phyloP scores from a whole-genome alignment of 2,113 vertebrate species.

The Nesogale talazaci region DNA sequence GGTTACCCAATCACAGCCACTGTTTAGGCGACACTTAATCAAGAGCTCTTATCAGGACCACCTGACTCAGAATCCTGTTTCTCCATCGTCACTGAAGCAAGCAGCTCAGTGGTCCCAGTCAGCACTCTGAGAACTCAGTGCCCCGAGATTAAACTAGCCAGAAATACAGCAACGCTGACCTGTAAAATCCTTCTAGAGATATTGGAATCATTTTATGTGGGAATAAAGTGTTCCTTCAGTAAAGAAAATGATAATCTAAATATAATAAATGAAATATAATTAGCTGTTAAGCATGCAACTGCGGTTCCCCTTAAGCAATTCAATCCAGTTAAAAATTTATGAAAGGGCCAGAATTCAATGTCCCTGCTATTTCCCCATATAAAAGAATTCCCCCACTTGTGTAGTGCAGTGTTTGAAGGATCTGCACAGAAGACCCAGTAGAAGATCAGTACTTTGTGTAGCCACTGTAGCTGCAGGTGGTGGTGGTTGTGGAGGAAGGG shows the following conservation, averaged over 20 bases:
- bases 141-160: neutral
- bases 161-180: neutral
- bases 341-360: neutral
- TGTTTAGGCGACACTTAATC: neutral
- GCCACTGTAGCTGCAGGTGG: neutral
- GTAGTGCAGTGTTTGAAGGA: neutral
- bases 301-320: neutral
- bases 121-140: neutral
- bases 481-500: neutral
- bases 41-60: neutral
- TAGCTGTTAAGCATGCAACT: slow-evolving; percentile 13
- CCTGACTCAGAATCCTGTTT: neutral
- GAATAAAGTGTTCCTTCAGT: neutral
- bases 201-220: slow-evolving; percentile 32
- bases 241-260: neutral
- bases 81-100: neutral
- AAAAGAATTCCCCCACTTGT: neutral
- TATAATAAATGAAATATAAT: slow-evolving; percentile 46
- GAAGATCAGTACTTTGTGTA: neutral
- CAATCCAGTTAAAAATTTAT: neutral
- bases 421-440: neutral
- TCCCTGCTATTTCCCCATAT: neutral
- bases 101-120: neutral
- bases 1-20: neutral
- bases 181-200: neutral